Evolutionary conservation across 2,797 vertebrate genomes (phyloP).

Genomic region (Acrocephalus scirpaceus): DNA sequence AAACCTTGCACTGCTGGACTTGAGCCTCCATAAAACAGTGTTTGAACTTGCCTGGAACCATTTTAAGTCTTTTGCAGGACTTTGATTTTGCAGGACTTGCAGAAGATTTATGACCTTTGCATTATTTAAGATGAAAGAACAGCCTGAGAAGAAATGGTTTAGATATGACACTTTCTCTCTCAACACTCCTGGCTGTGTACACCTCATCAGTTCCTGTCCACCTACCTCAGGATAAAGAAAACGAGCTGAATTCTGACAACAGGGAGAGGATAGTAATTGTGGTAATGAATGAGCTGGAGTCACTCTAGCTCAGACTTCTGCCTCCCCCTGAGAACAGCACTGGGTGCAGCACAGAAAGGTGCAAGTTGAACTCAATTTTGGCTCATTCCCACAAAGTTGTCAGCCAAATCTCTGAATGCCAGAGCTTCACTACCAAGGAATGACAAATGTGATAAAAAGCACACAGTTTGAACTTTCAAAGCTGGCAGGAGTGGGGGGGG

Average conservation of each 20-base stretch:
- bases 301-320: background rate
- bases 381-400: slow-evolving; percentile 43
- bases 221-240: background rate
- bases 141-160: slow-evolving; percentile 4
- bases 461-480: slow-evolving; percentile 23
- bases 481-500: background rate
- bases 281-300: background rate
- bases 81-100: background rate
- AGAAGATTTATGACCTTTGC: background rate
- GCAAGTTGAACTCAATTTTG: slow-evolving; percentile 38
- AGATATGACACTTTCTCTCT: background rate
- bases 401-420: slow-evolving; percentile 41
- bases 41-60: background rate
- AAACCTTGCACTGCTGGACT: background rate
- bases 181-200: background rate
- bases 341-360: slow-evolving; percentile 31
- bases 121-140: background rate
- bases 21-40: background rate
- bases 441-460: slow-evolving; percentile 64
- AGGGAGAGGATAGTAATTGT: background rate
- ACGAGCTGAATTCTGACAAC: background rate
- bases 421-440: slow-evolving; percentile 39
- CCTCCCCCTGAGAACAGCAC: background rate
- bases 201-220: background rate
- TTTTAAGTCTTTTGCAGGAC: background rate